A percentile compares a stretch with the other conserved stretches of the same genome.
Evolutionary conservation across 1,140 invertebrate species (phyloP).

Genomic region (Heliconius himera): DNA sequence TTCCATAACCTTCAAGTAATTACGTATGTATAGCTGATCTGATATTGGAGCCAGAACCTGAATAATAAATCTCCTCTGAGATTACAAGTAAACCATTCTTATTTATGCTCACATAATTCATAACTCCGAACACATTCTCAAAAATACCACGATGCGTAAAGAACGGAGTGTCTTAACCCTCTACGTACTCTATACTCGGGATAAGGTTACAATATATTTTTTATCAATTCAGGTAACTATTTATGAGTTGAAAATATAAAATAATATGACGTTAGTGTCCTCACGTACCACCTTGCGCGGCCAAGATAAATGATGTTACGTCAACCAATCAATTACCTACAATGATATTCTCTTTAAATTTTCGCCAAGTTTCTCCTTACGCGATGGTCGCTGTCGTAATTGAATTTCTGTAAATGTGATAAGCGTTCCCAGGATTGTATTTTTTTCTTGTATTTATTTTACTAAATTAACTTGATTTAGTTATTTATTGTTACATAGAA

Average conservation of each 20-base stretch:
- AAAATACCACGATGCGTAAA: too few species aligned
- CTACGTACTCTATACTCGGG: too few species aligned
- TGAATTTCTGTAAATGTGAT: not conserved
- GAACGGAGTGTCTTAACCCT: not conserved
- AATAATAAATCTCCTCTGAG: too few species aligned
- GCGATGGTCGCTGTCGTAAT: not conserved
- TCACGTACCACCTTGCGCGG: not conserved
- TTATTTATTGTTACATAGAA: too few species aligned
- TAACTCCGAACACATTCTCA: too few species aligned
- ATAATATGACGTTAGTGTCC: not conserved
- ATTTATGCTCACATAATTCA: too few species aligned
- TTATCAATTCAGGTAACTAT: not conserved
- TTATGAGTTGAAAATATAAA: not conserved
- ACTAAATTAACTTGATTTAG: not conserved
- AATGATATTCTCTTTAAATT: conserved; percentile 9
- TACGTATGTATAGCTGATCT: too few species aligned
- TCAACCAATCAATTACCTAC: conserved; percentile 9
- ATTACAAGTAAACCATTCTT: too few species aligned
- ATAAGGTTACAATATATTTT: not conserved
- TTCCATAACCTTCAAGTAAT: too few species aligned
- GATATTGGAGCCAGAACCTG: too few species aligned
- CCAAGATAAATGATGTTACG: conserved; percentile 11
- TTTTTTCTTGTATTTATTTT: not conserved
- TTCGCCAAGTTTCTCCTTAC: not conserved
- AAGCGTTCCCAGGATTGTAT: not conserved